Evolutionary conservation across 23 tunicate genomes (phyloP), one percentile per base, ranked within the genome.

Genomic region (Styela clava): DNA sequence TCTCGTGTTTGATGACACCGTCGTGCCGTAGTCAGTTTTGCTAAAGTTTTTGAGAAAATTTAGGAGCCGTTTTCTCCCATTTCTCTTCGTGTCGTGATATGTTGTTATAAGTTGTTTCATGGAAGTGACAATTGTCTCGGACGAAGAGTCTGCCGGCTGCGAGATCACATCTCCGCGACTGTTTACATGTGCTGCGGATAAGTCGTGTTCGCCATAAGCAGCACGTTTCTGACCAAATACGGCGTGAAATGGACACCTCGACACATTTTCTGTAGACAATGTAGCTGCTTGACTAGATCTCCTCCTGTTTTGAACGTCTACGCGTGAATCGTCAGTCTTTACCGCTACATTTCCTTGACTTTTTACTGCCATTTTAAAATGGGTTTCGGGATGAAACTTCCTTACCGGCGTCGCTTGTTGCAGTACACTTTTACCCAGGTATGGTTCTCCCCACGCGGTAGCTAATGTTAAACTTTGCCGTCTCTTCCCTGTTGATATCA

Each of bases 401-500:
- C 56, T 44, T 44, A 44, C 56, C 12, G 56, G 56, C 7, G 7
- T 44, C 12, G 56, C 9, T 12, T 44, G 56, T 44, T 44, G 56
- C 56, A 5, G 56, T 5, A 44, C 12, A 12, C 56, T 44, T 44
- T 44, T 44, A 12, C 56, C 56, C 2, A 34, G 32, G 34, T 19
- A 71, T 30, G 77, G 77, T 22, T 28, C 23, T 2, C 77, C 77
- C 35, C 35, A 71, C 5, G 77, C 35, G 7, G 77, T 71, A 28
- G 77, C 32, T 16, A 71, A 16, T 21, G 77, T 71, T 71, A 71
- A 71, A 71, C 77, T 71, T 22, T 22, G 37, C 16, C 77, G 34
- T 35, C 77, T 71, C 7, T 16, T 65, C 16, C 71, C 71, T 5
- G 56, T 44, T 12, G 56, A 44, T 44, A 44, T 44, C 7, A 12